Percentiles rank a stretch among this genome's conserved stretches.
Evolutionary conservation across 2,888 invertebrate genomes (phyloP).

Genomic region (Drosophila crucigera): DNA sequence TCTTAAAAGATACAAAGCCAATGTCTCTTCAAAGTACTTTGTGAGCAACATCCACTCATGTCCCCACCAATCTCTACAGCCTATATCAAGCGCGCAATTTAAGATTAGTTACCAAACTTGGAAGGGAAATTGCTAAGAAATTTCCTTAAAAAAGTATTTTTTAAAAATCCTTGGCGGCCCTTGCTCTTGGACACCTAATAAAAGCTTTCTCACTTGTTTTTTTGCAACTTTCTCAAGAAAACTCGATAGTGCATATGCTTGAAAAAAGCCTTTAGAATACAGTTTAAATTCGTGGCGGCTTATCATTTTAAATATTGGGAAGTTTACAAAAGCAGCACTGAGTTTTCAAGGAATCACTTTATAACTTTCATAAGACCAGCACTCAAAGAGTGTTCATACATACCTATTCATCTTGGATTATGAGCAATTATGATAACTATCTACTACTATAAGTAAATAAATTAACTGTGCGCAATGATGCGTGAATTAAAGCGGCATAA

Average conservation of each 20-base stretch:
- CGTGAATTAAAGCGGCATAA: conserved; percentile 40
- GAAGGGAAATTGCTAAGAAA: no score
- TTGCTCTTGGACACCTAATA: not conserved
- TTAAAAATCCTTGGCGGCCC: no score
- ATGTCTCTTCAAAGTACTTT: no score
- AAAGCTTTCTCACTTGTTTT: not conserved
- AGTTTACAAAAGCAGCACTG: not conserved
- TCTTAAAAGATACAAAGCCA: no score
- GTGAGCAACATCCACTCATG: no score
- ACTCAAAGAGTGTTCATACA: not conserved
- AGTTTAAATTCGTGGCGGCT: not conserved
- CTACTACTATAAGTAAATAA: conserved; percentile 28
- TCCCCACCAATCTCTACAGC: no score
- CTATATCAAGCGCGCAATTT: no score
- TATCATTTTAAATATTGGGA: not conserved
- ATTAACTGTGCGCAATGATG: conserved; percentile 26
- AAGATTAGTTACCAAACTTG: no score
- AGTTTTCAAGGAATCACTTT: not conserved
- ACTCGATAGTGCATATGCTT: not conserved
- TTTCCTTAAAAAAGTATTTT: no score
- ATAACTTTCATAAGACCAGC: not conserved
- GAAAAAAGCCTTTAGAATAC: not conserved
- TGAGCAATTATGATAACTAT: conserved; percentile 43
- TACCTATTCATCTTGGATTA: not conserved
- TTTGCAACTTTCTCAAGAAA: not conserved